Evolutionary conservation across 2,888 invertebrate genomes (phyloP).

Genomic region (Eilema sororculum): DNA sequence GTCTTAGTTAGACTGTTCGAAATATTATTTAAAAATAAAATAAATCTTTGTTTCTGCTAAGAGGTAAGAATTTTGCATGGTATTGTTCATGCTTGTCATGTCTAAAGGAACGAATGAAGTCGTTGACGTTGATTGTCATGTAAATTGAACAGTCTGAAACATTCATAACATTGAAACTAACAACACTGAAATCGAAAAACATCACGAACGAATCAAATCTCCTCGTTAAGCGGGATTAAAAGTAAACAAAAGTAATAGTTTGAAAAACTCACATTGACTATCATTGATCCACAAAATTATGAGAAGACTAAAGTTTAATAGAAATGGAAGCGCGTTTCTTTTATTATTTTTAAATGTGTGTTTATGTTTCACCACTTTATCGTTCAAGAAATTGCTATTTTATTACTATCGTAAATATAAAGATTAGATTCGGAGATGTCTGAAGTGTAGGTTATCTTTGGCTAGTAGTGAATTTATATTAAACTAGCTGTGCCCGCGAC

Average conservation of each 20-base stretch:
- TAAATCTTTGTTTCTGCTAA: background rate
- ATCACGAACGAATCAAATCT: background rate
- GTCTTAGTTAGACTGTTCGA: background rate
- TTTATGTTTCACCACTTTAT: background rate
- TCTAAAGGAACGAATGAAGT: background rate
- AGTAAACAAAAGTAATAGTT: slow-evolving; percentile 1
- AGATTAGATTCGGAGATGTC: background rate
- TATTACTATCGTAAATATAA: background rate
- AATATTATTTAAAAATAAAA: background rate
- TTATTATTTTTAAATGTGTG: background rate
- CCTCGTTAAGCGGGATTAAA: background rate
- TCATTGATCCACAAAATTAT: background rate
- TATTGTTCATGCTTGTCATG: background rate
- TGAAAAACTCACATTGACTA: background rate
- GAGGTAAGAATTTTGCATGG: background rate
- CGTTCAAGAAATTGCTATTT: background rate
- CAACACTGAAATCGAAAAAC: background rate
- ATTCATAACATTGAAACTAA: background rate
- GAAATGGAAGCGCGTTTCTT: background rate
- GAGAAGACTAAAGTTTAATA: background rate
- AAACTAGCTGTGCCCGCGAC: too few species aligned
- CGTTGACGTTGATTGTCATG: slow-evolving; percentile 1
- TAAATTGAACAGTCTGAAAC: background rate
- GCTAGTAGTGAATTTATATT: too few species aligned
- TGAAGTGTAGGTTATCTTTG: too few species aligned